Percentiles rank a stretch among this genome's conserved stretches.
Evolutionary conservation across 2,797 vertebrate species (phyloP).

Genomic region (Tarsius wallacei): DNA sequence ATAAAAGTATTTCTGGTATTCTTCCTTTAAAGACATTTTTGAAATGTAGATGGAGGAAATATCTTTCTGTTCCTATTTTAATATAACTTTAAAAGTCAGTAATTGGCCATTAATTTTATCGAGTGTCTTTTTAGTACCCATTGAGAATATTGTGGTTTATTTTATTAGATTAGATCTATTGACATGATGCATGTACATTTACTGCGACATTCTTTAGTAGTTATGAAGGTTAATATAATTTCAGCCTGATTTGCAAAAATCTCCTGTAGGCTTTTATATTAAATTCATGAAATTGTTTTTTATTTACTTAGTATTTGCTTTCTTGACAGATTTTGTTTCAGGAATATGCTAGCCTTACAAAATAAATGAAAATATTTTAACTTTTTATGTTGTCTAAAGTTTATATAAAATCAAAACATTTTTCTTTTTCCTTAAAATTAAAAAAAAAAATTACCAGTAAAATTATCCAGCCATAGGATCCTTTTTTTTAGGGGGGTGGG

Average conservation of each 20-base stretch:
- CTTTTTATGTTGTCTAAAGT: neutral
- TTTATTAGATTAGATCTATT: conserved; percentile 5
- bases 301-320: neutral
- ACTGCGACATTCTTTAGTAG: neutral
- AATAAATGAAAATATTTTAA: neutral
- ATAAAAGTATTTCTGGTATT: neutral
- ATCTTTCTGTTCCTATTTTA: neutral
- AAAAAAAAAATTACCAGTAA: neutral
- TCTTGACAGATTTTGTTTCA: neutral
- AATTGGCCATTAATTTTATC: neutral
- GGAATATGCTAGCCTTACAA: neutral
- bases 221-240: neutral
- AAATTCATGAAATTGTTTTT: neutral
- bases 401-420: neutral
- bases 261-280: neutral
- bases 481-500: no score
- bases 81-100: neutral
- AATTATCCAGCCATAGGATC: neutral
- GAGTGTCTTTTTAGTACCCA: neutral
- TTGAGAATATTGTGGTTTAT: neutral
- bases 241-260: neutral
- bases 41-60: neutral
- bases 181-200: neutral
- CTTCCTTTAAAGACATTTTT: neutral
- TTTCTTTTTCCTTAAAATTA: neutral